These are phyloP conservation scores for Bacillus rossius DNA, from an alignment of 1,140 invertebrate genomes.

Conservation along the genomic window DNA sequence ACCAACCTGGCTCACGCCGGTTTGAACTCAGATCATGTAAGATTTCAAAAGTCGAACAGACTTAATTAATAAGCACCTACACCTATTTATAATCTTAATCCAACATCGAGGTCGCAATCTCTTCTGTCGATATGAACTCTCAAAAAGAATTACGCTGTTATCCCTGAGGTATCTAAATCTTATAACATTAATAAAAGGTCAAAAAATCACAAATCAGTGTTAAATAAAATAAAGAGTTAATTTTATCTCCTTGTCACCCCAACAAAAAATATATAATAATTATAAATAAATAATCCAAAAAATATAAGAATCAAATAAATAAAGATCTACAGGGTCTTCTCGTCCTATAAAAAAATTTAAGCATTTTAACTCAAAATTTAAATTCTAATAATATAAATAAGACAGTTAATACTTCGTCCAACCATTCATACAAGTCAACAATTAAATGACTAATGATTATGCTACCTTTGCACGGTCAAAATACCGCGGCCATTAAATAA, in stretches of 20 bases:
- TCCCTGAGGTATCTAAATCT: slow-evolving; percentile 63
- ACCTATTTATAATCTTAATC: slow-evolving; percentile 60
- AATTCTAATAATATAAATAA: slow-evolving; percentile 44
- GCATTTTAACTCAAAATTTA: slow-evolving; percentile 57
- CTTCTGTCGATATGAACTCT: slow-evolving; percentile 56
- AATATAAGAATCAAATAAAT: slow-evolving; percentile 40
- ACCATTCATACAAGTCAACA: slow-evolving; percentile 58
- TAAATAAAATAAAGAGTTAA: slow-evolving; percentile 37
- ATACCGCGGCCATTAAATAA: slow-evolving; percentile 57
- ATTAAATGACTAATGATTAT: slow-evolving; percentile 65
- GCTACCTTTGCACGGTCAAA: slow-evolving; percentile 63
- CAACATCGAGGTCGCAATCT: slow-evolving; percentile 71
- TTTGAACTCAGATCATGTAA: slow-evolving; percentile 76
- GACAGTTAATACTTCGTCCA: slow-evolving; percentile 47
- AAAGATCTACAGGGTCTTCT: slow-evolving; percentile 50
- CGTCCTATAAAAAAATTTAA: slow-evolving; percentile 55
- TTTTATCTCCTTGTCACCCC: slow-evolving; percentile 43
- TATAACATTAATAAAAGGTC: slow-evolving; percentile 42
- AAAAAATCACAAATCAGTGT: slow-evolving; percentile 39
- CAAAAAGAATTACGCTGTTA: slow-evolving; percentile 63
- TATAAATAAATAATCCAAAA: slow-evolving; percentile 38
- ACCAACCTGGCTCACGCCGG: slow-evolving; percentile 67
- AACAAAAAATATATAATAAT: slow-evolving; percentile 41
- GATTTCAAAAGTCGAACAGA: slow-evolving; percentile 72
- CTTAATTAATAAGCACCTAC: slow-evolving; percentile 53